Base-by-base conservation (phyloP, 2,797 vertebrate genomes). In the Coendou prehensilis region DNA sequence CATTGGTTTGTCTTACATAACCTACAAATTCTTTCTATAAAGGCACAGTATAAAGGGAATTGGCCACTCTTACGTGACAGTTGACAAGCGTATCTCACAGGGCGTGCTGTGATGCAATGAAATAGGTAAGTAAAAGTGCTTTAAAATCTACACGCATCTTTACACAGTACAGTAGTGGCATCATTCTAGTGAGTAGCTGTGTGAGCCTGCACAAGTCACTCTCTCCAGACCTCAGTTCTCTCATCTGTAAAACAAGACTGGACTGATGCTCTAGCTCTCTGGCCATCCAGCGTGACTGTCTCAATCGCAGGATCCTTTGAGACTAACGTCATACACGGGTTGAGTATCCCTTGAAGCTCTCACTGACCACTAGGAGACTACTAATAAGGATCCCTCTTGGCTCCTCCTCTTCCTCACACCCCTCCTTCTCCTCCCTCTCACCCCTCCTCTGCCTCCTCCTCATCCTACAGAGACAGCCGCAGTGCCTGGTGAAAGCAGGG, bases 1-100 rank as follows among this genome's bases (percentile, higher is more conserved):
- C 59, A 57, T 75, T 85, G 67, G 81, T 69, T 93, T 57, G 10
- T 59, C 71, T 94, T 82, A 64, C 37, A 45, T 82, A 75, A 96
- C 63, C 71, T 69, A 33, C 13, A 15, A 73, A 47, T 96, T 87
- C 90, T 87, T 59, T 91, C 83, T 30, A 1, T 5, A 57, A 30
- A 52, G 50, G 8, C 80, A 13, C 14, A 64, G 75, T 73, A 17
- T 89, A 96, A 86, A 84, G 13, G 67, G 50, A 87, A 91, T 33
- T 23, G 22, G 71, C 37, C 5, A 3, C 33, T 54, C 20, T 83
- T 63, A 87, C 1, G 2, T 67, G 92, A 41, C 80, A 91, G 22
- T 18, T 73, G 80, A 56, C 80, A 93, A 93, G 87, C 5, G 30
- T 14, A 26, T 64, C 50, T 82, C 57, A 41, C 0, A 30, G 69